Base-by-base conservation (phyloP, 2,888 invertebrate genomes). In the Sepiola atlantica region DNA sequence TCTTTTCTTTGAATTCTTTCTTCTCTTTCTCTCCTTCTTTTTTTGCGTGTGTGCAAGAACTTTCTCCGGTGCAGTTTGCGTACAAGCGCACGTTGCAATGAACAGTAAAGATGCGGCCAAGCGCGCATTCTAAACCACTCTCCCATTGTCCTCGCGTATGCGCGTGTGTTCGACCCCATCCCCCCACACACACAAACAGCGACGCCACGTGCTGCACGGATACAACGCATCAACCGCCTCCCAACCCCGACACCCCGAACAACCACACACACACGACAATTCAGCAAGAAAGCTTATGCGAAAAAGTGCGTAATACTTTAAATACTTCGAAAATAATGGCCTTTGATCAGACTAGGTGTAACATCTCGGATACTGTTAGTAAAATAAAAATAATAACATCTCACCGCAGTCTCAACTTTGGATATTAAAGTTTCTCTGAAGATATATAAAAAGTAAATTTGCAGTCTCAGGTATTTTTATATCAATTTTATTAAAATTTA, bases 81-180 rank as follows among this genome's bases (percentile, higher is more conserved):
- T 77, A 77, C 77, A 77, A 77, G 77, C 32, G 77, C 77, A 77
- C 77, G 77, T 32, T 77, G 77, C n/a, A n/a, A n/a, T n/a, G n/a
- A 32, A 77, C 1, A 57, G 61, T 28, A n/a, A 77, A 21, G n/a
- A 32, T 32, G 32, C n/a, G 32, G 77, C 16, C 14, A n/a, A 77
- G 18, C n/a, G 77, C 77, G 24, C 28, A 10, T 61, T 6, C 10
- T 10, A 12, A 28, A 21, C 61, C 61, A 16, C 61, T 4, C 1
- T 12, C n/a, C n/a, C 77, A 77, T 77, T 32, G 77, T n/a, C 77
- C 18, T 77, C 77, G 16, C 0, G 77, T 32, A n/a, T n/a, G 77
- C 16, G 21, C 77, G 77, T 77, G 77, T 77, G 77, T 77, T 77
- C 77, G 77, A 14, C n/a, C 32, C 12, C n/a, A 4, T 16, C 10